These are phyloP conservation scores for Epirrhoe tristata DNA, from an alignment of 2,888 invertebrate genomes.

Conservation along the genomic window DNA sequence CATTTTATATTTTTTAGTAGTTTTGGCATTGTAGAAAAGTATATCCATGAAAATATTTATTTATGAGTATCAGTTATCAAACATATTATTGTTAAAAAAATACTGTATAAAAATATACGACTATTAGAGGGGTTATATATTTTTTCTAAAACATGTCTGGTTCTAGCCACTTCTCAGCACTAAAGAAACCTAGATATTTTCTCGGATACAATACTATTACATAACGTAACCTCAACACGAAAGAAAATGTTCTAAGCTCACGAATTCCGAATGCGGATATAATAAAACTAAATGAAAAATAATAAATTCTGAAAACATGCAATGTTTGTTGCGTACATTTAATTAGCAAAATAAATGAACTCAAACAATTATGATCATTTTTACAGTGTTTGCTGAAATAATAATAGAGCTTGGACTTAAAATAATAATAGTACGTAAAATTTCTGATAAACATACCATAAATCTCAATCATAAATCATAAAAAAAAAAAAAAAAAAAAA, in stretches of 20 bases:
- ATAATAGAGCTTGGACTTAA: not conserved
- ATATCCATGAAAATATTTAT: no score
- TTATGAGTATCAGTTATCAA: no score
- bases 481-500: no score
- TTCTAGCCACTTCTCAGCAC: slow-evolving; percentile 11
- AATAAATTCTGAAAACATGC: not conserved
- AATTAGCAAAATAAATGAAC: slow-evolving; percentile 8
- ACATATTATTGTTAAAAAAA: no score
- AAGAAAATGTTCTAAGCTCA: slow-evolving; percentile 61
- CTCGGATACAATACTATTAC: slow-evolving; percentile 63
- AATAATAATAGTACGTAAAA: not conserved
- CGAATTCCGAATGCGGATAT: slow-evolving; percentile 22
- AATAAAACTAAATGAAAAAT: slow-evolving; percentile 15
- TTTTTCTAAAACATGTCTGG: not conserved
- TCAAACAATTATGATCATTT: slow-evolving; percentile 8
- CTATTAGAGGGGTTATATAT: not conserved
- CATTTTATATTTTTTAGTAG: no score
- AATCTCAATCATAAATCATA: no score
- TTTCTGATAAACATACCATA: slow-evolving; percentile 13
- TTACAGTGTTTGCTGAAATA: not conserved
- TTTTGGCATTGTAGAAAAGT: no score
- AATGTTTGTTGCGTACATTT: slow-evolving; percentile 8
- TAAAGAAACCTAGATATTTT: slow-evolving; percentile 33
- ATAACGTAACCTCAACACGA: slow-evolving; percentile 74
- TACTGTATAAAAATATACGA: not conserved